phyloP scores from a whole-genome alignment of 2,797 vertebrate genomes.

The Agapornis canus region DNA sequence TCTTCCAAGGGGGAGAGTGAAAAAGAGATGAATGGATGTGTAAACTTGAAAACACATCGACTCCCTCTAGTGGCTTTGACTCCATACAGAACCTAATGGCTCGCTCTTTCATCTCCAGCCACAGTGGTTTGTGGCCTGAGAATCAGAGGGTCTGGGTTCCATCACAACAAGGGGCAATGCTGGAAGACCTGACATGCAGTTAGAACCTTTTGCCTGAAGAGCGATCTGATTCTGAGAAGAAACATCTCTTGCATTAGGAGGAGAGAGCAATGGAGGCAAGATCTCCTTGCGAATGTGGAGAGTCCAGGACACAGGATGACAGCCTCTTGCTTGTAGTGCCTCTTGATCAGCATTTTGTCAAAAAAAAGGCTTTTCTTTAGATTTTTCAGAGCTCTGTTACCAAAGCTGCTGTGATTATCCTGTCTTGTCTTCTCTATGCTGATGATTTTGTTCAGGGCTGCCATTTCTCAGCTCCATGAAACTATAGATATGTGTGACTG shows the following conservation, averaged over 20 bases:
- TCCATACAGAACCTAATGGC: slow-evolving; percentile 4
- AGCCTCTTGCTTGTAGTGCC: background rate
- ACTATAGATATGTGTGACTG: accelerated
- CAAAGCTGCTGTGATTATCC: background rate
- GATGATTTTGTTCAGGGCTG: background rate
- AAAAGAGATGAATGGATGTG: slow-evolving; percentile 25
- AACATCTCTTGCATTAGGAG: background rate
- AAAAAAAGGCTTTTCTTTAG: background rate
- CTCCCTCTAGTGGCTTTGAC: slow-evolving; percentile 64
- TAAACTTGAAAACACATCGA: slow-evolving; percentile 40
- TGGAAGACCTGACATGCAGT: background rate
- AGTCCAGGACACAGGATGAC: background rate
- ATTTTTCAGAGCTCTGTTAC: background rate
- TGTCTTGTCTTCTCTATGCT: background rate
- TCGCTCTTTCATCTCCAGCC: background rate
- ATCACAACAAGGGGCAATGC: background rate
- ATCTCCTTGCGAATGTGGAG: background rate
- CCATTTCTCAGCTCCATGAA: background rate
- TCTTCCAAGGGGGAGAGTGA: background rate
- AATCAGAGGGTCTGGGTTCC: background rate
- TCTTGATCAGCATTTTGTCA: background rate
- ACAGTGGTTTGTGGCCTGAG: background rate
- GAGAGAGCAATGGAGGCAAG: background rate
- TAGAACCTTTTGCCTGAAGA: background rate
- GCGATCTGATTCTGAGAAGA: background rate